Conservation (phyloP, 1,140 invertebrate species). For the Mercenaria mercenaria region DNA sequence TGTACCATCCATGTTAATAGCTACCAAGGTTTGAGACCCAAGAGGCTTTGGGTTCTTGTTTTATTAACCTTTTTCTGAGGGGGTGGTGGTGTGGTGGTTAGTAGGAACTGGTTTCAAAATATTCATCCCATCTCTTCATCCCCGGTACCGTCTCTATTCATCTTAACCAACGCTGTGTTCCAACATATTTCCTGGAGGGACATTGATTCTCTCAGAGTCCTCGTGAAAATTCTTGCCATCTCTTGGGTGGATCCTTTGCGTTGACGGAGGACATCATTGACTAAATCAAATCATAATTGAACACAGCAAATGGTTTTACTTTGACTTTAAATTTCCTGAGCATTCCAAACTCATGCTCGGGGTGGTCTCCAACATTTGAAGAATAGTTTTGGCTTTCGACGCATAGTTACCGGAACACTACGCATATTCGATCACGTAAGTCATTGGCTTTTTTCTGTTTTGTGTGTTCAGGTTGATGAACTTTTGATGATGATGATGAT, state of each 20-base stretch:
- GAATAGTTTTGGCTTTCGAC: background rate
- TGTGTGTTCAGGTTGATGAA: background rate
- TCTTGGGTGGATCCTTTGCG: background rate
- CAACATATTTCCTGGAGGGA: background rate
- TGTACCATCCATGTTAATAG: background rate
- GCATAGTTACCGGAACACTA: background rate
- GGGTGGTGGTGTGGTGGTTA: too few species aligned
- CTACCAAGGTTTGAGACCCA: background rate
- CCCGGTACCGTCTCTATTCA: background rate
- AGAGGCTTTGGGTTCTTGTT: background rate
- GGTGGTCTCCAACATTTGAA: background rate
- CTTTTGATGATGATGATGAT: too few species aligned
- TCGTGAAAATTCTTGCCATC: background rate
- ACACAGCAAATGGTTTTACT: background rate
- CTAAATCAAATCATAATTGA: conserved; percentile 9
- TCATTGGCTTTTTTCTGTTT: background rate
- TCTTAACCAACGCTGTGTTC: background rate
- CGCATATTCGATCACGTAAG: background rate
- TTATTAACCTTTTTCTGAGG: background rate
- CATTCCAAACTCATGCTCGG: background rate
- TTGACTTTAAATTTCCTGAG: background rate
- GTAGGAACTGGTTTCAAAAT: background rate
- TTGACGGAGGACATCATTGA: background rate
- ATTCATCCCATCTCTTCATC: background rate
- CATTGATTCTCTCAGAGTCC: background rate